phyloP scores from a whole-genome alignment of 2,113 vertebrate genomes.

The Dinomys branickii region DNA sequence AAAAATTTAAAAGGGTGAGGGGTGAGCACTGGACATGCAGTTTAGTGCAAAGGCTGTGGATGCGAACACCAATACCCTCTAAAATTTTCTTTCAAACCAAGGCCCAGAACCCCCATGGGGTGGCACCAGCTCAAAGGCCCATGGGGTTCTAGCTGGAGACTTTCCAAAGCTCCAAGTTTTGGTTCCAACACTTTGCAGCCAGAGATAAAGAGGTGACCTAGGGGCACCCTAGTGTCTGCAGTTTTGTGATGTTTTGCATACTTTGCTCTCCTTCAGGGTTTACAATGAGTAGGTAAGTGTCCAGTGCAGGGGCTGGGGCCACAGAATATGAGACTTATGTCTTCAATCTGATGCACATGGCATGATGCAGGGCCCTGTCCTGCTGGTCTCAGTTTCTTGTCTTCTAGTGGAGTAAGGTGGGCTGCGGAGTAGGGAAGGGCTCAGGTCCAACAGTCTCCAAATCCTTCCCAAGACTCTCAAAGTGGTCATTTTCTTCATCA shows the following conservation, averaged over 20 bases:
- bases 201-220: neutral
- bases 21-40: neutral
- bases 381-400: neutral
- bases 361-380: neutral
- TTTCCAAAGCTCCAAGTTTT: neutral
- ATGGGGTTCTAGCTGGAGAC: neutral
- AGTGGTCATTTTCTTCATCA: neutral
- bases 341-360: neutral
- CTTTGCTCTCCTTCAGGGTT: neutral
- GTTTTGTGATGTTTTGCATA: accelerated
- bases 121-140: too few relatives aligned
- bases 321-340: too few relatives aligned
- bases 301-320: neutral
- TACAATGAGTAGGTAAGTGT: neutral
- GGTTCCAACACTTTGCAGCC: neutral
- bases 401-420: accelerated
- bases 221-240: neutral
- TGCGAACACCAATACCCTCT: neutral
- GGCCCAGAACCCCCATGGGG: neutral
- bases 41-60: neutral
- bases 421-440: neutral
- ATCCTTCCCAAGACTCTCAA: neutral
- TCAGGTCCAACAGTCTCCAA: neutral
- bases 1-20: neutral
- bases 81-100: neutral